Evolutionary conservation across 2,888 invertebrate species (phyloP), one percentile per base, ranked within the genome.

Genomic region (Dasysyrphus tricinctus): DNA sequence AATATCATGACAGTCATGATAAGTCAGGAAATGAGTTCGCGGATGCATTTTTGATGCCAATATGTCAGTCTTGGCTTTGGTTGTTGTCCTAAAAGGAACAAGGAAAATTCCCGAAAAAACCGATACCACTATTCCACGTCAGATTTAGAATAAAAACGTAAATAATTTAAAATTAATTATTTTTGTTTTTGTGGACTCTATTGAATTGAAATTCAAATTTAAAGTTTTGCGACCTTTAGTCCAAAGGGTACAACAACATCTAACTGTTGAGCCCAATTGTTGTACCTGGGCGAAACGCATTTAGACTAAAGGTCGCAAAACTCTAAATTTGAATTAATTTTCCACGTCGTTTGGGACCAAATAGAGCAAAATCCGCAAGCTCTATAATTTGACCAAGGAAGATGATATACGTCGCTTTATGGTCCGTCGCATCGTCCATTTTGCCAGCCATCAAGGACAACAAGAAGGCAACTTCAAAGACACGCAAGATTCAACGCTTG

Each of bases 11-110:
- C n/a, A n/a, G n/a, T n/a, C n/a, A n/a, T n/a, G n/a, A n/a, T n/a
- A n/a, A n/a, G n/a, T n/a, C n/a, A 96, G 99, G 90, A 99, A 99
- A 94, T 99, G 99, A 65, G 99, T 99, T 76, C 96, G 99, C 89
- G 99, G 99, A 57, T 99, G 99, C 94, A 99, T 99, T 92, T 99
- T 99, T 51, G 99, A 99, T 93, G 95, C 96, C 88, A 99, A 99
- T 93, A 95, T 99, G 90, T 98, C 98, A 89, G 99, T 99, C n/a
- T 94, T 99, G 90, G 97, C 98, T 80, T 94, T 99, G 82, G 96
- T 98, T 88, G 96, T 99, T 91, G 96, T 99, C 87, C 98, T 97
- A 93, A 99, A 99, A 94, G 99, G 99, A 89, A 96, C 96, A 91
- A 95, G 96, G 94, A 98, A 99, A 92, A 98, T 99, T 91, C 97